Evolutionary conservation across 2,888 invertebrate genomes (phyloP), one percentile per base, ranked within the genome.

Genomic region (Sinhomidia bicolor): DNA sequence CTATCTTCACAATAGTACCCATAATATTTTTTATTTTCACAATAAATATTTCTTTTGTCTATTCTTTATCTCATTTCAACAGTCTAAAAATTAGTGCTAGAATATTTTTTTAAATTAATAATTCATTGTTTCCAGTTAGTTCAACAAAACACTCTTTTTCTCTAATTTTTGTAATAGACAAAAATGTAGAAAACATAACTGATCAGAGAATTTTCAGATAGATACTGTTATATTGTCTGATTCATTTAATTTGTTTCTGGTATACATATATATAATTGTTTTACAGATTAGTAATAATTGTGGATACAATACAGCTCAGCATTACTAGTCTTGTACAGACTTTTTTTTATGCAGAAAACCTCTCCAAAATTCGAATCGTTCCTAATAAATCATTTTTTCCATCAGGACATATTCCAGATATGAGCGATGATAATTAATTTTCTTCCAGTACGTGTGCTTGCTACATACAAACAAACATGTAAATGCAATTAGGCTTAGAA

Each of bases 321-420:
- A 23, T 47, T 74, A 29, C 10, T 12, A 57, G 36, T 51, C 14
- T 32, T 68, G 14, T 32, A 65, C 1, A 65, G 17, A 80, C n/a
- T n/a, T n/a, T n/a, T 78, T 78, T 54, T 36, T 23, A 79, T 9
- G 60, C 17, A 41, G 14, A 57, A 78, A 23, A 76, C 7, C 26
- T 54, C 47, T 23, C 54, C 60, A 7, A 80, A 80, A 32, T 81
- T 68, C 32, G 23, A 51, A 74, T 60, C n/a, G n/a, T n/a, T n/a
- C n/a, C n/a, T n/a, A n/a, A n/a, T n/a, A n/a, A n/a, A n/a, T n/a
- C n/a, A n/a, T n/a, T n/a, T n/a, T n/a, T n/a, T n/a, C n/a, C 36
- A 74, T 84, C 83, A 84, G 83, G 74, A 44, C 83, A 84, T 74
- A 84, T 84, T 84, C 74, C 83, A 74, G 83, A 84, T 84, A 84